These are phyloP conservation scores for Polylopha cassiicola DNA, from an alignment of 2,888 invertebrate genomes.

Conservation along the genomic window DNA sequence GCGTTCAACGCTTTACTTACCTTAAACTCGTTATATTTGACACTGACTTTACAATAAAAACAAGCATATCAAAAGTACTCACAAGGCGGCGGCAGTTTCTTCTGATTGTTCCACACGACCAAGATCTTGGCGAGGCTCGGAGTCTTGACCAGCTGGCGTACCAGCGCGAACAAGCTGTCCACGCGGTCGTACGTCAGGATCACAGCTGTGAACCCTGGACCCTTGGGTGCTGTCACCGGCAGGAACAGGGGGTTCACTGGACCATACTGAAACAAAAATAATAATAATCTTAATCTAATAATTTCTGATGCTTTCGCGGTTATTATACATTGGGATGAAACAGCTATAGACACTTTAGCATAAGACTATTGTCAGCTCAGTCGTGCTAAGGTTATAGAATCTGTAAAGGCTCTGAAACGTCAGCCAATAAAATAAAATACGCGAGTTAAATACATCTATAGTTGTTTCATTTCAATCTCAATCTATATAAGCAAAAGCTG, in stretches of 20 bases:
- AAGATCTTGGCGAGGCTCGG: constrained; percentile 94
- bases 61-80: constrained; percentile 47
- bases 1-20: neutral
- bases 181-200: constrained; percentile 95
- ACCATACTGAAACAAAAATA: constrained; percentile 65
- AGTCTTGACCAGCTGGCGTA: constrained; percentile 89
- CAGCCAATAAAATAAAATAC: too few relatives aligned
- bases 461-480: too few relatives aligned
- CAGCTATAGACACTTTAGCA: too few relatives aligned
- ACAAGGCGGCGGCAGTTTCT: constrained; percentile 92
- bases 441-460: too few relatives aligned
- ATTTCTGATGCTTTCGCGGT: too few relatives aligned
- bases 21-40: constrained; percentile 5
- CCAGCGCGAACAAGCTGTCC: constrained; percentile 90
- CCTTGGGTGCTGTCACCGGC: constrained; percentile 89
- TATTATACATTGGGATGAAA: too few relatives aligned
- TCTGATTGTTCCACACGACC: constrained; percentile 97
- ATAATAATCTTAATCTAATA: too few relatives aligned
- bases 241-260: constrained; percentile 87
- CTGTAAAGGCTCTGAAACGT: too few relatives aligned
- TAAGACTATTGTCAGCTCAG: too few relatives aligned
- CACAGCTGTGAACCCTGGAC: constrained; percentile 96
- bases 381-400: too few relatives aligned
- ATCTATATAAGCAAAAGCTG: too few relatives aligned
- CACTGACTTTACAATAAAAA: constrained; percentile 7